phyloP scores from a whole-genome alignment of 2,113 vertebrate species.

The Indicator indicator region DNA sequence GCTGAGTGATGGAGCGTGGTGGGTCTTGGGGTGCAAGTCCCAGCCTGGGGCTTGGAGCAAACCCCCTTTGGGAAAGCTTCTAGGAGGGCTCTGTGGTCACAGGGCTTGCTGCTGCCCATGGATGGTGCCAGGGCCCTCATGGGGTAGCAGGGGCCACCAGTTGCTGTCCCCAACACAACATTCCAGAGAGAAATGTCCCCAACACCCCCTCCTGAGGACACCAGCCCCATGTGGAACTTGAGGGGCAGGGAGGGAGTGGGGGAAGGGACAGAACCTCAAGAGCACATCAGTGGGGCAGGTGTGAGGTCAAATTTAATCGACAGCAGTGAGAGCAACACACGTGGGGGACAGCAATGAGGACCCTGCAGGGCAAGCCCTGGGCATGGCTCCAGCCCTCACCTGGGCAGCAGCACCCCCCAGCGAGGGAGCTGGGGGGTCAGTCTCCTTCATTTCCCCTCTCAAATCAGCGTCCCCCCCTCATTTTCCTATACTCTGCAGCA shows the following conservation, averaged over 20 bases:
- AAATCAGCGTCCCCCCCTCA: background rate
- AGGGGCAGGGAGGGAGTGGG: too few species aligned
- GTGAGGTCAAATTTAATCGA: constrained; percentile 43
- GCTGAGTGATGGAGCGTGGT: background rate
- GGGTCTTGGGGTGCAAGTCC: background rate
- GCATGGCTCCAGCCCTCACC: background rate
- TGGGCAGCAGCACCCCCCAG: background rate
- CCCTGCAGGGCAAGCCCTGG: background rate
- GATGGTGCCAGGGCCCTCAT: background rate
- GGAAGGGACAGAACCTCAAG: background rate
- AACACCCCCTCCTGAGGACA: background rate
- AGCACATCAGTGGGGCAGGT: background rate
- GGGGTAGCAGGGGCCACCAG: background rate
- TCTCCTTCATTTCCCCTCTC: background rate
- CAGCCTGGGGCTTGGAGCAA: background rate
- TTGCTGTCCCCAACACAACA: rapidly evolving
- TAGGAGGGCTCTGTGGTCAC: background rate
- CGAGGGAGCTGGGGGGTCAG: background rate
- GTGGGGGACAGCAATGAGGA: background rate
- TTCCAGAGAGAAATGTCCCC: background rate
- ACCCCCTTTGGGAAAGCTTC: background rate
- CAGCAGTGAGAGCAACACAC: background rate
- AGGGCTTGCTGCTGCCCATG: background rate
- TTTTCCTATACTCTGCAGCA: constrained; percentile 74
- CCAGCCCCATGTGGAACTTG: too few species aligned